Evolutionary conservation across 2,797 vertebrate genomes (phyloP).

Genomic region (Nannoperca obscura): DNA sequence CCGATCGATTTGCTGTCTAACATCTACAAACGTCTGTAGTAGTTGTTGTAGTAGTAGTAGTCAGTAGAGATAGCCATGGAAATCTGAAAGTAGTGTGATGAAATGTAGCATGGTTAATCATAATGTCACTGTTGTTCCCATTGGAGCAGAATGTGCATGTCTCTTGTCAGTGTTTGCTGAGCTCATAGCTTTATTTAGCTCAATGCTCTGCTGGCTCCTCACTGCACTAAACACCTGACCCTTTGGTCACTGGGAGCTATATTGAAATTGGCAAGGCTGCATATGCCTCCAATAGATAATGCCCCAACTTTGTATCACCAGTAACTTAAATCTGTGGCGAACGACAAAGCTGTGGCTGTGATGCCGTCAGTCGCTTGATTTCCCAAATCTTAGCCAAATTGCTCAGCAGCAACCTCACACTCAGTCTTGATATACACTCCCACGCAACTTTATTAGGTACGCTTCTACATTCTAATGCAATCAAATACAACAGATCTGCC

Average conservation of each 20-base stretch:
- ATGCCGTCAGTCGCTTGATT: not conserved
- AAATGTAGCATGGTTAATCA: constrained; percentile 46
- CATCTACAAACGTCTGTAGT: not conserved
- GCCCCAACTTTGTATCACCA: constrained; percentile 31
- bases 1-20: not conserved
- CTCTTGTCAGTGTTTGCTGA: constrained; percentile 79
- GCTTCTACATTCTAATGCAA: not conserved
- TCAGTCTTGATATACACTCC: not conserved
- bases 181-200: constrained; percentile 87
- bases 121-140: constrained; percentile 42
- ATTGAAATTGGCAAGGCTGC: constrained; percentile 59
- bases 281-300: constrained; percentile 31
- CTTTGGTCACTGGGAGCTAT: constrained; percentile 74
- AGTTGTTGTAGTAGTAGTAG: not conserved
- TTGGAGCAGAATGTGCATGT: constrained; percentile 66
- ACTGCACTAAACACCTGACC: constrained; percentile 76
- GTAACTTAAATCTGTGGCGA: not conserved
- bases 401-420: not conserved
- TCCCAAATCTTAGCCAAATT: not conserved
- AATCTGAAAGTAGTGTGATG: constrained; percentile 48
- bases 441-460: not conserved
- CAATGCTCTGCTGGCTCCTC: constrained; percentile 65
- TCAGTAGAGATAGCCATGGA: constrained; percentile 20
- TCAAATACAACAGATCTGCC: not conserved
- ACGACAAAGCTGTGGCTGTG: not conserved